Base-by-base conservation (phyloP, 2,797 vertebrate genomes). In the Acipenser ruthenus region DNA sequence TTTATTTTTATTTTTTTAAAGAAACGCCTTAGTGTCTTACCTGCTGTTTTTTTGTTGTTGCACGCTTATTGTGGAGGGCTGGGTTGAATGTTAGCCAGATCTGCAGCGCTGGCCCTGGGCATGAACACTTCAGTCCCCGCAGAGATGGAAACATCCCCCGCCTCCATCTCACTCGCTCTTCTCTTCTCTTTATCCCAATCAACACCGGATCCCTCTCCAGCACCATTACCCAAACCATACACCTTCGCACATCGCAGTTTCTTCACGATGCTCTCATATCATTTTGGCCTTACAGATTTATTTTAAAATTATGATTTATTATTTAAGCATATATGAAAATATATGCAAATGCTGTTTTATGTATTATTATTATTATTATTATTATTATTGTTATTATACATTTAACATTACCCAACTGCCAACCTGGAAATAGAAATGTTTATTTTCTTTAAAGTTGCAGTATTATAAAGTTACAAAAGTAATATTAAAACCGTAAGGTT, bases 21-120 rank as follows among this genome's bases (percentile, higher is more conserved):
- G 76, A 75, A 72, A 77, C 75, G 80, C 77, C 72, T 58, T 79
- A 67, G 60, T 70, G 70, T 75, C 84, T 84, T 86, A 89, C 87
- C 87, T 88, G 85, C 81, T 83, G 84, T 81, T 83, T 78, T 51
- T 62, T 81, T 78, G 80, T 83, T 78, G 82, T 82, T 82, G 74
- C 80, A 80, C 85, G 73, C 84, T 89, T 84, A 84, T 84, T 89
- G 91, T 92, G 90, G 90, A 88, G 91, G 93, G 90, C 83, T 89
- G 91, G 93, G 90, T 95, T 96, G 94, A 97, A 94, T 93, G 90
- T 91, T 81, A 89, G 95, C 95, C 95, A 97, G 95, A 92, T 37
- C 23, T 37, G 23, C 23, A 37, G 95, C 92, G 89, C 88, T 87
- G 86, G 86, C 90, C 86, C 89, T 77, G 92, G 93, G 93, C 93